Evolutionary conservation across 2,797 vertebrate species (phyloP).

Genomic region (Danio aesculapii): DNA sequence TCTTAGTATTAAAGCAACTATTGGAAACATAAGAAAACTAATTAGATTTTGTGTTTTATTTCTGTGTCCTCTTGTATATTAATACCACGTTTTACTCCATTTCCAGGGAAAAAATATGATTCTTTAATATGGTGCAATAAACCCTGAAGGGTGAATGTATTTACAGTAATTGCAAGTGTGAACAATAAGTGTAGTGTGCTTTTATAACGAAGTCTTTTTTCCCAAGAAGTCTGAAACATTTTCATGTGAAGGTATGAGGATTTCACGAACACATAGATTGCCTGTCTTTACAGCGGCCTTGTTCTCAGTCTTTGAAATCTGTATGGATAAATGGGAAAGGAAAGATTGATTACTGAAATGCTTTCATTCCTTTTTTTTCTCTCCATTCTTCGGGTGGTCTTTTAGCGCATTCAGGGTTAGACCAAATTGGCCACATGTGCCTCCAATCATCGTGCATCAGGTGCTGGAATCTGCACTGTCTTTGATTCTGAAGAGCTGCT

Average conservation of each 20-base stretch:
- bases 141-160: slow-evolving; percentile 11
- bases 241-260: not conserved
- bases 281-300: not conserved
- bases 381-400: not conserved
- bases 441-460: slow-evolving; percentile 36
- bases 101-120: not conserved
- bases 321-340: not conserved
- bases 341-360: not conserved
- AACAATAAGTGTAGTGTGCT: not conserved
- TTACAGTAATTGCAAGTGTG: not conserved
- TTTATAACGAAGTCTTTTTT: not conserved
- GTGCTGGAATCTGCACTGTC: slow-evolving; percentile 12
- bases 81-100: not conserved
- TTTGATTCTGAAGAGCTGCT: slow-evolving; percentile 26
- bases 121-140: slow-evolving; percentile 12
- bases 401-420: slow-evolving; percentile 16
- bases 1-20: slow-evolving; percentile 24
- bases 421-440: slow-evolving; percentile 34
- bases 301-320: not conserved
- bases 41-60: slow-evolving; percentile 18
- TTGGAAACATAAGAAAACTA: not conserved
- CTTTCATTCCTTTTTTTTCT: not conserved
- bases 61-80: slow-evolving; percentile 4
- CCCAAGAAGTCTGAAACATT: not conserved
- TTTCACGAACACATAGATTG: not conserved